Evolutionary conservation across 2,888 invertebrate genomes (phyloP).

Genomic region (Stegana nigrithorax): DNA sequence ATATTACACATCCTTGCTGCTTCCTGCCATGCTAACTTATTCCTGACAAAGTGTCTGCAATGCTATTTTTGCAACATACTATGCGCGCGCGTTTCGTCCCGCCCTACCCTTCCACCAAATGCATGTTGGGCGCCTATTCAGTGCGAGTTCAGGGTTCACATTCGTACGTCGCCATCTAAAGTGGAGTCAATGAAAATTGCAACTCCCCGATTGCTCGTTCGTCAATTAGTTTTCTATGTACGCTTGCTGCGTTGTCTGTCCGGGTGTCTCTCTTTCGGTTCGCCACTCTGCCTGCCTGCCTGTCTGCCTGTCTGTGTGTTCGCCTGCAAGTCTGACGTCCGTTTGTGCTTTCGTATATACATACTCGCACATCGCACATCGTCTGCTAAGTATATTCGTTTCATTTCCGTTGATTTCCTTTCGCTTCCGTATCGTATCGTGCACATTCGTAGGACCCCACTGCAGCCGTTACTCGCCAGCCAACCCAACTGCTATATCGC

Average conservation of each 20-base stretch:
- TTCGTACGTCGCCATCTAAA: constrained; percentile 41
- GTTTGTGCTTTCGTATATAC: not conserved
- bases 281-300: no score
- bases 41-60: not conserved
- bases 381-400: not conserved
- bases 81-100: no score
- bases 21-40: not conserved
- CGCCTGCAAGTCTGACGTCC: not conserved
- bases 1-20: not conserved
- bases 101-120: constrained; percentile 26
- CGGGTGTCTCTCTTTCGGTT: no score
- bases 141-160: constrained; percentile 18
- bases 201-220: constrained; percentile 66
- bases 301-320: not conserved
- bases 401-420: constrained; percentile 8
- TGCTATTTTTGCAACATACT: no score
- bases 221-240: constrained; percentile 60
- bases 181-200: constrained; percentile 66
- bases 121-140: constrained; percentile 38
- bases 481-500: not conserved
- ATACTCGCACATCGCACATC: not conserved
- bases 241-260: no score
- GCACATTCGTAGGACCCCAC: not conserved
- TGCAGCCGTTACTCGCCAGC: not conserved
- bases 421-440: constrained; percentile 7